Conservation (phyloP, 2,113 vertebrate genomes). For the Poeciliopsis turrubarensis region DNA sequence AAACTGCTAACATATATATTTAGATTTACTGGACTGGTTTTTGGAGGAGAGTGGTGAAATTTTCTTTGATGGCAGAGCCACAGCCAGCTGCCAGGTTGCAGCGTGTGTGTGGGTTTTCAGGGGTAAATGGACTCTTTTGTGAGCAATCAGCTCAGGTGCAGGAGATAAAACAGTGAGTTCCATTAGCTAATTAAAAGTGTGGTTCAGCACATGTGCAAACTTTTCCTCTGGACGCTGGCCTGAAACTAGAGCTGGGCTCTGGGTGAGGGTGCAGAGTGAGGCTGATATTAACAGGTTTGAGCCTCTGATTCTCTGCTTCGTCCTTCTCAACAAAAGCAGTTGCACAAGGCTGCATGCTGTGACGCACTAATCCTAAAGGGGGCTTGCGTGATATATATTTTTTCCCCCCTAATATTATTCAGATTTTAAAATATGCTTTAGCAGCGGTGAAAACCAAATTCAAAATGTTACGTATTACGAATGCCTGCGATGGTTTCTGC, state of each 20-base stretch:
- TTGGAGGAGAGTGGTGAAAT: slow-evolving; percentile 47
- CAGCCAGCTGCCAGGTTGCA: slow-evolving; percentile 48
- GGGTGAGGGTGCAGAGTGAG: slow-evolving; percentile 64
- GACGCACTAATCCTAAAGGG: background rate
- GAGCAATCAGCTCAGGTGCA: slow-evolving; percentile 72
- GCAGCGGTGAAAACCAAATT: background rate
- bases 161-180: slow-evolving; percentile 69
- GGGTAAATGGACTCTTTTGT: slow-evolving; percentile 76
- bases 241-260: slow-evolving; percentile 75
- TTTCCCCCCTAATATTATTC: background rate
- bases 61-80: slow-evolving; percentile 48
- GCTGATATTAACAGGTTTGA: slow-evolving; percentile 75
- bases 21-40: slow-evolving; percentile 76
- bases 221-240: slow-evolving; percentile 70
- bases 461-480: background rate
- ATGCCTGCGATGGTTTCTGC: background rate
- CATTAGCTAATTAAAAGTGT: slow-evolving; percentile 82
- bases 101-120: slow-evolving; percentile 44
- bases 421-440: background rate
- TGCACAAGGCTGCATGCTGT: slow-evolving; percentile 20
- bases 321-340: slow-evolving; percentile 28
- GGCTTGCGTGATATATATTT: background rate
- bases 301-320: slow-evolving; percentile 52
- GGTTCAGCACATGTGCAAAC: slow-evolving; percentile 68
- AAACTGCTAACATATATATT: slow-evolving; percentile 73